Conservation (phyloP, 2,113 vertebrate species). For the Argyrosomus japonicus region DNA sequence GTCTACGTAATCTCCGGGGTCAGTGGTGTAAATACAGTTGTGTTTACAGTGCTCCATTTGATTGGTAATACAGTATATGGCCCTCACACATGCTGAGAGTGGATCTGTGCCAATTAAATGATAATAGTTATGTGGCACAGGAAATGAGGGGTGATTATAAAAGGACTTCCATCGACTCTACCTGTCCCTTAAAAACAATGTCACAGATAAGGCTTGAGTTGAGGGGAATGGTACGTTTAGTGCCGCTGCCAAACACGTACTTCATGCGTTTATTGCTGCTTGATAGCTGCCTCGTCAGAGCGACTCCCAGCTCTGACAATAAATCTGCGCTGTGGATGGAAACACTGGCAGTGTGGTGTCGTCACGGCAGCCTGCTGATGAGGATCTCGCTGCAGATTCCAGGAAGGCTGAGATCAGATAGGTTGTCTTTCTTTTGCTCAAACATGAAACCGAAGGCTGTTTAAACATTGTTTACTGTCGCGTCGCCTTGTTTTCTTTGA, state of each 20-base stretch:
- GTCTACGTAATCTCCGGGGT: too few species aligned
- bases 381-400: not conserved
- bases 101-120: slow-evolving; percentile 17
- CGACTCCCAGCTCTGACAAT: not conserved
- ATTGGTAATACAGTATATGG: not conserved
- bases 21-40: not conserved
- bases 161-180: not conserved
- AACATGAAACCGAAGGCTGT: not conserved
- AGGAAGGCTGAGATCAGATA: slow-evolving; percentile 37
- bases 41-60: not conserved
- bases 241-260: slow-evolving; percentile 26
- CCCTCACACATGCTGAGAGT: not conserved
- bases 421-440: not conserved
- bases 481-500: too few species aligned
- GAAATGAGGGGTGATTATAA: slow-evolving; percentile 29
- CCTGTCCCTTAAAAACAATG: not conserved
- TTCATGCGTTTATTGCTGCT: slow-evolving; percentile 4
- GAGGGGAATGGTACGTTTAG: not conserved
- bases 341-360: not conserved
- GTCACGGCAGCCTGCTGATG: not conserved
- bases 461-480: too few species aligned
- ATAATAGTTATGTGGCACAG: slow-evolving; percentile 22
- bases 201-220: slow-evolving; percentile 21
- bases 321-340: slow-evolving; percentile 21
- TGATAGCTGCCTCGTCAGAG: slow-evolving; percentile 7